Percentiles rank a stretch among this genome's conserved stretches.
phyloP scores from a whole-genome alignment of 1,140 invertebrate species.

The Stratiolaelaps scimitus region DNA sequence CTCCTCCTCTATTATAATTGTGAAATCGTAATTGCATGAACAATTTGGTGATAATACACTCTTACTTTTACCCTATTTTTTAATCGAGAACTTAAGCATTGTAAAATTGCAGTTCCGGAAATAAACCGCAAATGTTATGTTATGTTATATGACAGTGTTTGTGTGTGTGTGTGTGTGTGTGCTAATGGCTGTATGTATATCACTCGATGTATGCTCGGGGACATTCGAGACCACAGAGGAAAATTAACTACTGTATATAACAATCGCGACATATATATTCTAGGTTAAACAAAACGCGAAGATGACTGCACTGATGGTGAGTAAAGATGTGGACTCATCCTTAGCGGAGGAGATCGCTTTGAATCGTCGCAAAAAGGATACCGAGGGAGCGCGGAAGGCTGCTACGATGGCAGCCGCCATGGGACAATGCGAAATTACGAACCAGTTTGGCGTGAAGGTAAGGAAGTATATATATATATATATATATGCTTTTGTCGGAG shows the following conservation, averaged over 20 bases:
- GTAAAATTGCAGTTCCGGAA: too few relatives aligned
- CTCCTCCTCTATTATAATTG: not conserved
- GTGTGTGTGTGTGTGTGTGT: too few relatives aligned
- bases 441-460: conserved; percentile 11
- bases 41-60: too few relatives aligned
- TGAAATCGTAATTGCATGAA: too few relatives aligned
- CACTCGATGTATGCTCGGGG: not conserved
- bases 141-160: too few relatives aligned
- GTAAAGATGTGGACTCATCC: not conserved
- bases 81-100: too few relatives aligned
- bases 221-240: not conserved
- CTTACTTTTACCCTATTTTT: too few relatives aligned
- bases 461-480: not conserved
- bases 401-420: not conserved
- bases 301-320: not conserved
- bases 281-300: conserved; percentile 17
- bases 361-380: not conserved
- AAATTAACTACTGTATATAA: not conserved
- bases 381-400: not conserved
- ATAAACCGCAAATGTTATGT: too few relatives aligned
- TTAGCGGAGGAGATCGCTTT: not conserved
- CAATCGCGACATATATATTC: not conserved
- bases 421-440: conserved; percentile 7
- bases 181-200: too few relatives aligned
- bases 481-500: too few relatives aligned